A percentile compares a stretch with the other conserved stretches of the same genome.
These are phyloP conservation scores for Piprites chloris DNA, from an alignment of 2,113 vertebrate species.

Conservation along the genomic window DNA sequence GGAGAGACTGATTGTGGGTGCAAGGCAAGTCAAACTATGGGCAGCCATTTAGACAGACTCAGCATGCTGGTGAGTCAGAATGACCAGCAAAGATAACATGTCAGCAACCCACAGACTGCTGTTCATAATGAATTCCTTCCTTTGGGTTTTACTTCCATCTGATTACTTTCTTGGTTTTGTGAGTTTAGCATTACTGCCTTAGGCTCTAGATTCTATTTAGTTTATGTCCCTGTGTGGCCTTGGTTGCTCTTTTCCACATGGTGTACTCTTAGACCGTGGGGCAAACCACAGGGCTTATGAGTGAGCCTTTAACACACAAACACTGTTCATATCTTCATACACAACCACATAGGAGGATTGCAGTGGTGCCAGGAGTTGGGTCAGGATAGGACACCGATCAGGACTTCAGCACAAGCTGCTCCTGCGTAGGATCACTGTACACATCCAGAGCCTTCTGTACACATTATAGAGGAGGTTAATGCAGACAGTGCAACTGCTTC, in stretches of 20 bases:
- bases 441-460: neutral
- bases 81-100: conserved; percentile 3
- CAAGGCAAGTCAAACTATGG: neutral
- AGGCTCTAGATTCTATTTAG: neutral
- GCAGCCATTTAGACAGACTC: neutral
- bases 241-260: neutral
- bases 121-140: conserved; percentile 1
- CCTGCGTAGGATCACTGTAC: neutral
- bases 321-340: neutral
- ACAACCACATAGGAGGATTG: neutral
- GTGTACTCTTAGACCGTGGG: neutral
- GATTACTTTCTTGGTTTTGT: neutral
- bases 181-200: neutral
- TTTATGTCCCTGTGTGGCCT: neutral
- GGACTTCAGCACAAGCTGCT: neutral
- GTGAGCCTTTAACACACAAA: neutral
- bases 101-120: neutral
- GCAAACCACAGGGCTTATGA: neutral
- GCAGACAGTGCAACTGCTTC: neutral
- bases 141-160: neutral
- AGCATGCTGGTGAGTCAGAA: neutral
- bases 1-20: neutral
- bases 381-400: neutral
- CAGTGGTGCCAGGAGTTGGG: neutral
- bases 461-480: neutral